Conservation (phyloP, 2,888 invertebrate genomes). For the Cactoblastis cactorum region DNA sequence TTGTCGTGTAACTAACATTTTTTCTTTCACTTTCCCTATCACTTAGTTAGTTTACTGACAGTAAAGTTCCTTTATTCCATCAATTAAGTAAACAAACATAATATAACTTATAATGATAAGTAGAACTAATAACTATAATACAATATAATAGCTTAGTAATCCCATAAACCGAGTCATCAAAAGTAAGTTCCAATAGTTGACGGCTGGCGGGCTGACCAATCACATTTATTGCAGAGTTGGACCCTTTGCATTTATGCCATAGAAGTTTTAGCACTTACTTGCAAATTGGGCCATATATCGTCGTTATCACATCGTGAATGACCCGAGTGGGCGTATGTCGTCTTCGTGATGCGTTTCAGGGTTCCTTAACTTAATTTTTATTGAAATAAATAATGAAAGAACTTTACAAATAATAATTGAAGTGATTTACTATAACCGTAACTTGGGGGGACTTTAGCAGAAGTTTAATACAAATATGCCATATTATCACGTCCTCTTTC, state of each 20-base stretch:
- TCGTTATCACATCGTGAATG: constrained; percentile 37
- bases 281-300: constrained; percentile 58
- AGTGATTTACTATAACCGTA: too few relatives aligned
- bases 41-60: too few relatives aligned
- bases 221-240: constrained; percentile 56
- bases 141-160: neutral
- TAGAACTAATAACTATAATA: neutral
- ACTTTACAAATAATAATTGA: too few relatives aligned
- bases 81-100: neutral
- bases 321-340: constrained; percentile 35
- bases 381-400: too few relatives aligned
- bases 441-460: too few relatives aligned
- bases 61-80: too few relatives aligned
- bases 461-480: too few relatives aligned
- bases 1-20: too few relatives aligned
- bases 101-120: neutral
- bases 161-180: constrained; percentile 6
- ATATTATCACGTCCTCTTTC: too few relatives aligned
- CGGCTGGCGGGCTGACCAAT: constrained; percentile 46
- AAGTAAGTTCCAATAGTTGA: constrained; percentile 41
- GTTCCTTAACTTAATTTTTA: neutral
- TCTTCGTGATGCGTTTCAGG: constrained; percentile 20
- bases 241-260: constrained; percentile 42
- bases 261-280: constrained; percentile 48
- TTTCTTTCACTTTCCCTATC: too few relatives aligned